Evolutionary conservation across 1,140 invertebrate species (phyloP).

Genomic region (Drosophila virilis): DNA sequence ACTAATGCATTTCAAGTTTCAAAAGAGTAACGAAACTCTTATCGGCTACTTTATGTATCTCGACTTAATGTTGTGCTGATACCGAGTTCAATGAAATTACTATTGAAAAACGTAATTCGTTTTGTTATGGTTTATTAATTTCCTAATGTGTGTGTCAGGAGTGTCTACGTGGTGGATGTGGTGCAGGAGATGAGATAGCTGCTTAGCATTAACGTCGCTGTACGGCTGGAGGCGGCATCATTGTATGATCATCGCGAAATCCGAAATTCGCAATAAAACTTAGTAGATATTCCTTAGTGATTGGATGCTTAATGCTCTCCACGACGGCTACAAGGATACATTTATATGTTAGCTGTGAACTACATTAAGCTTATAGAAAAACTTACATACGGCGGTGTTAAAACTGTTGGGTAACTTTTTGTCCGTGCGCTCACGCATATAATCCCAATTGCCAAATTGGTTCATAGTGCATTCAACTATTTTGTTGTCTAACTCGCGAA

Average conservation of each 20-base stretch:
- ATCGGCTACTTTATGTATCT: no score
- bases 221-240: slow-evolving; percentile 87
- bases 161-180: slow-evolving; percentile 21
- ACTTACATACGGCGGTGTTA: slow-evolving; percentile 91
- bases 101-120: background rate
- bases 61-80: no score
- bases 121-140: slow-evolving; percentile 36
- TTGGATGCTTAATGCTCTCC: slow-evolving; percentile 90
- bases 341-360: background rate
- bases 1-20: no score
- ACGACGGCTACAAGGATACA: slow-evolving; percentile 87
- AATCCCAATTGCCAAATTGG: slow-evolving; percentile 92
- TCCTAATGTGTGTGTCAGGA: slow-evolving; percentile 29
- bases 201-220: slow-evolving; percentile 34
- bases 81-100: background rate
- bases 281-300: slow-evolving; percentile 92
- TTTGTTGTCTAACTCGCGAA: slow-evolving; percentile 94
- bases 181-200: slow-evolving; percentile 21
- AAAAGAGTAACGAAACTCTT: no score
- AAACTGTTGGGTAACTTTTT: slow-evolving; percentile 98
- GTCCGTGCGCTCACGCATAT: slow-evolving; percentile 98
- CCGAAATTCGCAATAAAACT: slow-evolving; percentile 89
- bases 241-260: slow-evolving; percentile 87
- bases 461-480: slow-evolving; percentile 97
- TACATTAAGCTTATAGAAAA: background rate